Evolutionary conservation across 2,888 invertebrate species (phyloP).

Genomic region (Cheilosia vernalis): DNA sequence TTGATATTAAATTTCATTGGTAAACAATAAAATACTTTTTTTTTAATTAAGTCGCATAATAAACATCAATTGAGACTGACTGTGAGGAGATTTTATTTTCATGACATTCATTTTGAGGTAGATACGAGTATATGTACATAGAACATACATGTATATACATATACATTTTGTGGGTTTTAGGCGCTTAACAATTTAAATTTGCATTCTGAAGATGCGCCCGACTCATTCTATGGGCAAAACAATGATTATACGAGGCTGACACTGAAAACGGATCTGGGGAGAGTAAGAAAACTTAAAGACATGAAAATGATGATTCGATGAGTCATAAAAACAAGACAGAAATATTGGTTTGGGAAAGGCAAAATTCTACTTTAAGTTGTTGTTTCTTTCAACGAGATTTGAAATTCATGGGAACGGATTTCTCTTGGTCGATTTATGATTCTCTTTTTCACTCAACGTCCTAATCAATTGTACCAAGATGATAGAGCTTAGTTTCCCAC

Average conservation of each 20-base stretch:
- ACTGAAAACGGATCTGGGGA: slow-evolving; percentile 13
- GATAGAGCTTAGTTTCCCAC: background rate
- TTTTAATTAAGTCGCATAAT: background rate
- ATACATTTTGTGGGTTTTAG: slow-evolving; percentile 1
- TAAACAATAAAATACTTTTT: background rate
- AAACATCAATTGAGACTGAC: slow-evolving; percentile 31
- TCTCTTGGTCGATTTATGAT: slow-evolving; percentile 6
- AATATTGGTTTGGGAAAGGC: background rate
- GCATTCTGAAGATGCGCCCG: slow-evolving; percentile 27
- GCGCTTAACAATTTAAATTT: slow-evolving; percentile 16
- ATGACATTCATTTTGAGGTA: slow-evolving; percentile 21
- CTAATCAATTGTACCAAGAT: background rate
- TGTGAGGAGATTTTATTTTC: slow-evolving; percentile 19
- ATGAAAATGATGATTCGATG: slow-evolving; percentile 3
- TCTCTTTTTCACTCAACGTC: background rate
- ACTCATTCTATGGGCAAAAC: slow-evolving; percentile 19
- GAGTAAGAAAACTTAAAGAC: slow-evolving; percentile 8
- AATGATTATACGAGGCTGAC: slow-evolving; percentile 14
- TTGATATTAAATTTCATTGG: slow-evolving; percentile 21
- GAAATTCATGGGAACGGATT: background rate
- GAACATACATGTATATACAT: background rate
- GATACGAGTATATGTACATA: no score
- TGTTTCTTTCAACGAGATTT: background rate
- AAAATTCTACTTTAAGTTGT: slow-evolving; percentile 4
- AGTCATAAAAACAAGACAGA: slow-evolving; percentile 29